These are phyloP conservation scores for Callopanchax toddi DNA, from an alignment of 2,113 vertebrate species.

Conservation along the genomic window DNA sequence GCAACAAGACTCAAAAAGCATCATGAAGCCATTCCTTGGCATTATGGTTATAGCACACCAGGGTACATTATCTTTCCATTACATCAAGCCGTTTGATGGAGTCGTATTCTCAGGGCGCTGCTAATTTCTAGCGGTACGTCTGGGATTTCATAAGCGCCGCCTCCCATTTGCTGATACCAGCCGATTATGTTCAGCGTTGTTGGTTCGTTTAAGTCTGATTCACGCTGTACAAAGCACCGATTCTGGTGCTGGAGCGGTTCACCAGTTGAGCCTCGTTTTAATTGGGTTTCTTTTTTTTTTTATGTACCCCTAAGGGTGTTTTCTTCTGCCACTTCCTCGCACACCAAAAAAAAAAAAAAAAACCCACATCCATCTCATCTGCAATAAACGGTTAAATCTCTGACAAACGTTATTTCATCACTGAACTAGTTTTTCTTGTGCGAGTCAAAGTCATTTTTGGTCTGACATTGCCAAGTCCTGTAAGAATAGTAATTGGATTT, in stretches of 20 bases:
- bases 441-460: conserved; percentile 60
- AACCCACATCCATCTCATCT: conserved; percentile 28
- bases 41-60: conserved; percentile 66
- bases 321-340: conserved; percentile 16
- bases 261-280: conserved; percentile 30
- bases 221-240: conserved; percentile 23
- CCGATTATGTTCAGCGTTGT: conserved; percentile 26
- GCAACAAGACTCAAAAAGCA: conserved; percentile 46
- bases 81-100: conserved; percentile 65
- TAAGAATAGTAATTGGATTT: conserved; percentile 76
- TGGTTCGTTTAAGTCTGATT: conserved; percentile 44
- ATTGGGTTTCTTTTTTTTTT: conserved; percentile 36
- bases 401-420: conserved; percentile 39
- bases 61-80: conserved; percentile 72
- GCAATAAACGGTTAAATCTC: conserved; percentile 47
- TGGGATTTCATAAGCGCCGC: conserved; percentile 47
- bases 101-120: conserved; percentile 60
- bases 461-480: conserved; percentile 66
- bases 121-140: conserved; percentile 51
- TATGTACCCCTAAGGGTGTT: conserved; percentile 37
- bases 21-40: conserved; percentile 51
- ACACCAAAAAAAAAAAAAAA: conserved; percentile 11
- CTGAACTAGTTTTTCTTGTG: conserved; percentile 58
- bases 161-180: conserved; percentile 44
- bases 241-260: conserved; percentile 13